Base-by-base conservation (phyloP, 2,888 invertebrate genomes). In the Notodonta dromedarius region DNA sequence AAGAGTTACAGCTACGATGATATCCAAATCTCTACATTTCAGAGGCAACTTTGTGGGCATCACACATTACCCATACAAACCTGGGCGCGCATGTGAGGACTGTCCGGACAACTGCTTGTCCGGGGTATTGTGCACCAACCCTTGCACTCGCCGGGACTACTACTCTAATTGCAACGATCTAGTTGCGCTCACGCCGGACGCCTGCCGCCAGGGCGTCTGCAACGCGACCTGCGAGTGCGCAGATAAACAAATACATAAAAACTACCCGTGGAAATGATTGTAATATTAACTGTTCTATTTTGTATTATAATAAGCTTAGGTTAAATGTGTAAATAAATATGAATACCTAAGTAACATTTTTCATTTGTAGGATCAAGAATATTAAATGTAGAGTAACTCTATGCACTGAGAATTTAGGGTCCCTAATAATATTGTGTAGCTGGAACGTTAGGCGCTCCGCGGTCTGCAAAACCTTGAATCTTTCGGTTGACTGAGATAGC, bases 141-240 rank as follows among this genome's bases (percentile, higher is more conserved):
- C 95, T 0, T 97, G 97, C 78, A 93, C 94, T 48, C 94, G 94
- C 66, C 95, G 95, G 51, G 96, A 97, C 84, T 87, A 94, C 48
- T 97, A 95, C 95, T 95, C 95, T 59, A 97, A 97, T 87, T 97
- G 97, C 84, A 89, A 87, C 24, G 95, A 96, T 59, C 89, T 97
- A 35, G 86, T 94, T 67, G 60, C 73, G 13, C 79, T 89, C 90
- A 55, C 88, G 16, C n/a, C 57, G 66, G 79, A 78, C 44, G 71
- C 86, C 4, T 93, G 93, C 65, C 61, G 51, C 1, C 95, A 95
- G 46, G 93, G 94, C 7, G 89, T 94, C 57, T 97, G 97, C 83
- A 95, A 95, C 65, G 97, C 97, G 0, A 97, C 97, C 5, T 97
- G 97, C 83, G 87, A 88, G 57, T 97, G 97, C 82, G 92, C 92